Base-by-base conservation (phyloP, 2,888 invertebrate species). In the Pseudanteris insignis region DNA sequence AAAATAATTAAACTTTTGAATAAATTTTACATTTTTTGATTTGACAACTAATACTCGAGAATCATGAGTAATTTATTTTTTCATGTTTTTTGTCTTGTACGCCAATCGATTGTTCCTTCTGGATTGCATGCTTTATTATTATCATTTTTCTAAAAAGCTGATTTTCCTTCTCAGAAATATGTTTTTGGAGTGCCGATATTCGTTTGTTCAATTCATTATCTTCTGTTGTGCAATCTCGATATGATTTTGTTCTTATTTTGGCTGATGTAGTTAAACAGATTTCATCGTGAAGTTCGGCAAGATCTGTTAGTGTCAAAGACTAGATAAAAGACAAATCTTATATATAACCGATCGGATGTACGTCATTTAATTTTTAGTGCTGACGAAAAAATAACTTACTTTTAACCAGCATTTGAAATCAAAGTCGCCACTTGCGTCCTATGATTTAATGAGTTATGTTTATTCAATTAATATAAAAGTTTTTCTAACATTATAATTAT, bases 241-340 rank as follows among this genome's bases (percentile, higher is more conserved):
- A 15, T 2, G 37, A 11, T n/a, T 12, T 25, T 25, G 32, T 25
- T 2, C 10, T 30, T 6, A 76, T 71, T 67, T 75, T 70, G 10
- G 50, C 54, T 29, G 72, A 71, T 10, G 76, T 76, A 30, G 73
- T 25, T 2, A 58, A 18, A 40, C 78, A 76, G 18, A 78, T 72
- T 37, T 67, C 68, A 28, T 77, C 77, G 58, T 77, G 75, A 15
- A 78, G 63, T 15, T 78, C 74, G 1, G 75, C 78, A 44, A 78
- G 51, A 59, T 76, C 70, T 1, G 72, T 70, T 43, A 77, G 34
- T 6, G 72, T 72, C 46, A 77, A 48, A 3, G 76, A 71, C 77
- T 77, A 55, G 2, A 18, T n/a, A n/a, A n/a, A n/a, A n/a, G n/a
- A n/a, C n/a, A n/a, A n/a, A n/a, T n/a, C n/a, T n/a, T n/a, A n/a